Evolutionary conservation across 2,888 invertebrate genomes (phyloP), one percentile per base, ranked within the genome.

Genomic region (Caenorhabditis sinica): DNA sequence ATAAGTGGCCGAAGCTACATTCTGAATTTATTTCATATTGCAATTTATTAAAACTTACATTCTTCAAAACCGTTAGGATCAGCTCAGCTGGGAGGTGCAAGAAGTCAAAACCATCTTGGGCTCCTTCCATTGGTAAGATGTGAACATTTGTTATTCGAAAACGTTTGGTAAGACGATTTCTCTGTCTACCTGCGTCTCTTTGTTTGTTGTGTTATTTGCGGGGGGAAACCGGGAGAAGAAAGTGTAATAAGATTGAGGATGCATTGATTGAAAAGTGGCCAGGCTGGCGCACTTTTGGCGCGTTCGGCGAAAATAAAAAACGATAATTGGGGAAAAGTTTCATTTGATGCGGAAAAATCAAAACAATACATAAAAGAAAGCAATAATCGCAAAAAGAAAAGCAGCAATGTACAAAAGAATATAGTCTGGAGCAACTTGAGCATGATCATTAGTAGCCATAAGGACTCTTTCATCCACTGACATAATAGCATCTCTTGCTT

Each of bases 401-500:
- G 9, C 65, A 15, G 28, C 71, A 49, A 66, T 33, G n/a, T 84
- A 84, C n/a, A 80, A n/a, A 2, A 84, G 28, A 20, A 61, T 53
- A 45, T 85, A 85, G 51, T 85, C 81, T 0, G 72, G 58, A 15
- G 61, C 72, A 9, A 85, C 68, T n/a, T 58, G 58, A 4, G 81
- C 28, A 20, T 85, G 43, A 49, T 85, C 85, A 20, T 76, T 75
- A 2, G 85, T 85, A 0, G 85, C 80, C 71, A 75, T 74, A 15
- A 75, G 71, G 28, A 85, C 74, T 53, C 85, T 51, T 25, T 85
- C 85, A 40, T 81, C 82, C 8, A 85, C 85, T 17, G 66, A 40
- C 61, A 88, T 75, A 20, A 91, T 87, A 15, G 91, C 89, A 1
- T 86, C 53, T 30, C 88, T 56, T 8, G 91, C 91, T n/a, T 86